Evolutionary conservation across 2,797 vertebrate genomes (phyloP), one percentile per base, ranked within the genome.

Genomic region (Lerista edwardsae): DNA sequence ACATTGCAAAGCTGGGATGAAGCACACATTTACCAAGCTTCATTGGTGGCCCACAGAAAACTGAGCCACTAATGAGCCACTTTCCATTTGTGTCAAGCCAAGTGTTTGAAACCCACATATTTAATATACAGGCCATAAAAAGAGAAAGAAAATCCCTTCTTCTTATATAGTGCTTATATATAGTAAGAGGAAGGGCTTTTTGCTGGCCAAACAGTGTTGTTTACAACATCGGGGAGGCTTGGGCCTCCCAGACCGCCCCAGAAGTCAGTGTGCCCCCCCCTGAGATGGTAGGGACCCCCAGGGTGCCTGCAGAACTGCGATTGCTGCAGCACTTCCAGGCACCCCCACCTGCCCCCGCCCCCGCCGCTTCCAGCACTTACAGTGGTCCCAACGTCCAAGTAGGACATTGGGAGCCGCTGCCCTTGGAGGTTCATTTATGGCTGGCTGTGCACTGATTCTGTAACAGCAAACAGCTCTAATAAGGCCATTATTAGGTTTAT

Each of bases 141-240:
- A 88, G 29, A 55, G 59, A 41, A 68, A 84, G 80, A 71, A 80
- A 74, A 85, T 9, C 80, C 44, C 29, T 34, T 80, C 87, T 82
- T 78, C 61, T 80, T 55, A 36, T 65, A 14, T 4, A 55, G 0
- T 71, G n/a, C n/a, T n/a, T n/a, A n/a, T n/a, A n/a, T n/a, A n/a
- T n/a, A n/a, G n/a, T n/a, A n/a, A n/a, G n/a, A n/a, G n/a, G n/a
- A n/a, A n/a, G n/a, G n/a, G n/a, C n/a, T n/a, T n/a, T n/a, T n/a
- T n/a, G n/a, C n/a, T n/a, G n/a, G n/a, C n/a, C n/a, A n/a, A n/a
- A n/a, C n/a, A n/a, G n/a, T n/a, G n/a, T n/a, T n/a, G n/a, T n/a
- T n/a, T n/a, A n/a, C n/a, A n/a, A n/a, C n/a, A n/a, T n/a, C n/a
- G n/a, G n/a, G n/a, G n/a, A n/a, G n/a, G n/a, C n/a, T n/a, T n/a